phyloP scores from a whole-genome alignment of 2,888 invertebrate genomes.

The Metopia argyrocephala region DNA sequence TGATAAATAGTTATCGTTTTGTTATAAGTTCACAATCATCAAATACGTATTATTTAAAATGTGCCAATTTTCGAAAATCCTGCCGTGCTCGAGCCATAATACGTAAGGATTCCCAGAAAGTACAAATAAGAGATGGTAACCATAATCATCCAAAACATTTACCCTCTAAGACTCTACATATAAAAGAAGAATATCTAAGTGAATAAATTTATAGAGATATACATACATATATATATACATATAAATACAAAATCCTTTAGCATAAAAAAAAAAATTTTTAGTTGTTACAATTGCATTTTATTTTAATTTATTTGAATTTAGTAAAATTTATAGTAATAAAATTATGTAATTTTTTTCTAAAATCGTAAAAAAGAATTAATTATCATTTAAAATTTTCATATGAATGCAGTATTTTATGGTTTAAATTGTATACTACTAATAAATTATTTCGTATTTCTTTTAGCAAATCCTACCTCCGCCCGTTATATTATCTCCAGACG shows the following conservation, averaged over 20 bases:
- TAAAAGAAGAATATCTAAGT: conserved; percentile 25
- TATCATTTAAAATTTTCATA: too few relatives aligned
- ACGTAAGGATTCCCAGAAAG: conserved; percentile 70
- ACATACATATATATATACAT: conserved; percentile 26
- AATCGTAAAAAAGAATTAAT: neutral
- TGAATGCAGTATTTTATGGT: too few relatives aligned
- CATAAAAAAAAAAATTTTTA: conserved; percentile 15
- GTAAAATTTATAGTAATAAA: conserved; percentile 1
- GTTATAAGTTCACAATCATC: conserved; percentile 76
- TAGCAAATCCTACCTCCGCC: conserved; percentile 38
- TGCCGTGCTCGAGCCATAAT: conserved; percentile 76
- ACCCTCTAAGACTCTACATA: conserved; percentile 25
- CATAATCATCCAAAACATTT: conserved; percentile 73
- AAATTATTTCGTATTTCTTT: conserved; percentile 1
- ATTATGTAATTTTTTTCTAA: neutral
- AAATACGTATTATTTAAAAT: conserved; percentile 75
- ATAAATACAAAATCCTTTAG: conserved; percentile 25
- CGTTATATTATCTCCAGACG: conserved; percentile 70
- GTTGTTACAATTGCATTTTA: conserved; percentile 5
- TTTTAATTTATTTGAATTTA: conserved; percentile 4
- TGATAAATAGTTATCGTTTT: conserved; percentile 74
- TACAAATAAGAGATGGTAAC: conserved; percentile 70
- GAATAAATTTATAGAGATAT: neutral
- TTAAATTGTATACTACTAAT: neutral
- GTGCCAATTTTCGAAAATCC: conserved; percentile 75